phyloP scores from a whole-genome alignment of 2,888 invertebrate species.

The Chrysomela aeneicollis region DNA sequence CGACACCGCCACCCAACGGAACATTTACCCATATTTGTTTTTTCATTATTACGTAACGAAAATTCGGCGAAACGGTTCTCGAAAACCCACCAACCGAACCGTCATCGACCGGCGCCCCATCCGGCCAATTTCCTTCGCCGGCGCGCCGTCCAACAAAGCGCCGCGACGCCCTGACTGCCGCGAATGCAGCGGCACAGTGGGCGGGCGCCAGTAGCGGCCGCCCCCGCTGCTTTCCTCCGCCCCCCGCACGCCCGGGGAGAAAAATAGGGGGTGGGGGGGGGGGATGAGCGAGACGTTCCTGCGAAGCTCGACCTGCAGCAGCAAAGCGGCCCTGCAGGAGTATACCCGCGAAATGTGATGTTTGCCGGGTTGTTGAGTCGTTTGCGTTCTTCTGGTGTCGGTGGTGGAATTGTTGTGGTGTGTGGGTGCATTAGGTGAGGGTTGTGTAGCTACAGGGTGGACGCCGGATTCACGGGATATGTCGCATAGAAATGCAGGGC shows the following conservation, averaged over 20 bases:
- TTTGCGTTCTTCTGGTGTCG: constrained; percentile 8
- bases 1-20: too few species aligned
- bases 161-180: constrained; percentile 43
- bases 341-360: constrained; percentile 17
- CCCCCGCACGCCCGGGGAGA: constrained; percentile 35
- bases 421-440: constrained; percentile 16
- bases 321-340: too few species aligned
- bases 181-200: constrained; percentile 49
- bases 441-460: neutral
- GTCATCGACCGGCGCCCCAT: too few species aligned
- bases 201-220: constrained; percentile 41
- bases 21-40: too few species aligned
- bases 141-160: constrained; percentile 21
- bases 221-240: constrained; percentile 46
- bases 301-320: constrained; percentile 15
- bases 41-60: too few species aligned
- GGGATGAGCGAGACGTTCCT: constrained; percentile 18
- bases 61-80: too few species aligned
- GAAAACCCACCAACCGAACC: too few species aligned
- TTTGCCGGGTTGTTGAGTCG: neutral
- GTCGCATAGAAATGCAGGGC: too few species aligned
- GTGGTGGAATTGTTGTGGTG: constrained; percentile 14
- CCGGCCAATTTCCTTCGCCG: neutral
- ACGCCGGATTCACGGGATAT: too few species aligned
- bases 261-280: too few species aligned